A percentile compares a stretch with the other conserved stretches of the same genome.
phyloP scores from a whole-genome alignment of 2,797 vertebrate species.

The Spatula clypeata region DNA sequence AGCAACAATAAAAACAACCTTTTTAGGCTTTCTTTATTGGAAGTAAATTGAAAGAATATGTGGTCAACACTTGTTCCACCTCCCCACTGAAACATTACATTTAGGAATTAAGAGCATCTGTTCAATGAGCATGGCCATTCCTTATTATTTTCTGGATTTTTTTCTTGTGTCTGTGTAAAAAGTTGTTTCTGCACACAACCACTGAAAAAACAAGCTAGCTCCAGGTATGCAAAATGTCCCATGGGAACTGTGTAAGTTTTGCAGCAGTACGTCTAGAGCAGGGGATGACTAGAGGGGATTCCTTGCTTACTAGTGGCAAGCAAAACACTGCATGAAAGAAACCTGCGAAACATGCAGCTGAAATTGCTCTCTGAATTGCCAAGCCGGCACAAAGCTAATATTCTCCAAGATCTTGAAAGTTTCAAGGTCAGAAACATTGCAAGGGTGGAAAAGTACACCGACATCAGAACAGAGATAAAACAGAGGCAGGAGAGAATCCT shows the following conservation, averaged over 20 bases:
- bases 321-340: not conserved
- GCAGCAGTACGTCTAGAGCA: not conserved
- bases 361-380: not conserved
- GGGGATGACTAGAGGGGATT: not conserved
- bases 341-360: not conserved
- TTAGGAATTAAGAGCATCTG: not conserved
- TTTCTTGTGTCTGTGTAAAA: not conserved
- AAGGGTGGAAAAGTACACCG: not conserved
- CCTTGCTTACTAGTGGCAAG: rapidly evolving
- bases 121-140: not conserved
- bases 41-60: not conserved
- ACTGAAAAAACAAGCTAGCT: not conserved
- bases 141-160: not conserved
- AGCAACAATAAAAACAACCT: not conserved
- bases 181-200: not conserved
- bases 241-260: not conserved
- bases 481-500: not conserved
- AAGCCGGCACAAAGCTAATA: not conserved
- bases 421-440: not conserved
- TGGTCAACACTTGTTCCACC: not conserved
- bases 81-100: not conserved
- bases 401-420: not conserved
- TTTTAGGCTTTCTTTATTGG: not conserved
- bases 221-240: not conserved
- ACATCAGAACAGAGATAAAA: not conserved